Evolutionary conservation across 92 coral and sea anemone species (phyloP), one percentile per base, ranked within the genome.

Genomic region (Umimayanthus chanpuru): DNA sequence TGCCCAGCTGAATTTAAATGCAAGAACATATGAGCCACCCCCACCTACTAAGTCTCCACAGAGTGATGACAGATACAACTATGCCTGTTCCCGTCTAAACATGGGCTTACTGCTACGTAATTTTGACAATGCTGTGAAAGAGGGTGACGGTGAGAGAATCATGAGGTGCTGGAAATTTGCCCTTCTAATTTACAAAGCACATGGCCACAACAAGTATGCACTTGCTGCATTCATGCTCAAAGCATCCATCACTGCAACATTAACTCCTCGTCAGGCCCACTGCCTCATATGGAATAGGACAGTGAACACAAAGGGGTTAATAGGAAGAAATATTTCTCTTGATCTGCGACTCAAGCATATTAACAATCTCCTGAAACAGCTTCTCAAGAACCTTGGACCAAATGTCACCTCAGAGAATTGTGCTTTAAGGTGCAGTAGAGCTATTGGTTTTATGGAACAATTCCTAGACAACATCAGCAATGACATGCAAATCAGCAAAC

Each of bases 261-360:
- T n/a, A n/a, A n/a, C n/a, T n/a, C n/a, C n/a, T n/a, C n/a, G n/a
- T n/a, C n/a, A n/a, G n/a, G n/a, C n/a, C n/a, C n/a, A n/a, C n/a
- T n/a, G n/a, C n/a, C n/a, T n/a, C n/a, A n/a, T n/a, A n/a, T n/a
- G 94, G 94, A 89, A 90, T 84, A 70, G 94, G 39, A 90, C 88
- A 39, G 92, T 92, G 14, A 92, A 89, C 49, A 90, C 73, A 39
- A 84, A 66, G 61, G 95, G 95, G 11, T 86, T 89, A 29, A 4
- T 72, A 5, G 94, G 94, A 25, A 79, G 49, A 65, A 90, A 90
- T 40, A 90, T 90, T 9, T 88, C 95, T 40, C 15, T 92, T 53
- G 95, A 90, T 29, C 80, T 90, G 5, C 30, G 92, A 32, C 28
- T 92, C 56, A 93, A 92, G 58, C 89, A 76, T 32, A 21, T 76